Evolutionary conservation across 2,888 invertebrate species (phyloP), one percentile per base, ranked within the genome.

Genomic region (Colletes collaris): DNA sequence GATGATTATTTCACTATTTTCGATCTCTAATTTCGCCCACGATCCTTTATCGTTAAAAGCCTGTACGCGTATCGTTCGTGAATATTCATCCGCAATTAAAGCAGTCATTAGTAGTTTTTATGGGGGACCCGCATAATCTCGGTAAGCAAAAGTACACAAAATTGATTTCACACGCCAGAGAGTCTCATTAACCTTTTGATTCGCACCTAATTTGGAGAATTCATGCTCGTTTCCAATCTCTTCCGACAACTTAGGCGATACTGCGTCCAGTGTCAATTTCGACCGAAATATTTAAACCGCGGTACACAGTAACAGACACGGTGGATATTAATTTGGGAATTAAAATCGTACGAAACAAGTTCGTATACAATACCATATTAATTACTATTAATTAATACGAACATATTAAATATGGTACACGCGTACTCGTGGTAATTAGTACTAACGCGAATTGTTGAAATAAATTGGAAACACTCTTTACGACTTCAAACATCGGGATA

Each of bases 241-340:
- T 10, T 46, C 44, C 8, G 44, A 8, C 44, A 46, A 7, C 44
- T 46, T 3, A 0, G 19, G 11, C 11, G 40, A 6, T 5, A 40
- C 6, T 19, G 52, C 0, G 11, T 2, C 40, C n/a, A 10, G 4
- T 13, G 35, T 7, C 52, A 19, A 40, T 64, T 53, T 27, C 0
- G 19, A 13, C 13, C 44, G 3, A 66, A 66, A 66, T n/a, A 55
- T 66, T 66, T 44, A 55, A 44, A 49, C 53, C 11, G 4, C 59
- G 16, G 19, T 27, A 55, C 40, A 40, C 40, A 8, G n/a, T n/a
- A 27, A 55, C 44, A 7, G 40, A 8, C 55, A 2, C 44, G 1
- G 19, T 1, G 19, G 27, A 8, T 44, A 13, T 27, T 53, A 13
- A 55, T 55, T 19, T 53, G 53, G 27, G 8, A 65, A 55, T 27